phyloP scores from a whole-genome alignment of 1,140 invertebrate genomes.

The Drosophila kikkawai region DNA sequence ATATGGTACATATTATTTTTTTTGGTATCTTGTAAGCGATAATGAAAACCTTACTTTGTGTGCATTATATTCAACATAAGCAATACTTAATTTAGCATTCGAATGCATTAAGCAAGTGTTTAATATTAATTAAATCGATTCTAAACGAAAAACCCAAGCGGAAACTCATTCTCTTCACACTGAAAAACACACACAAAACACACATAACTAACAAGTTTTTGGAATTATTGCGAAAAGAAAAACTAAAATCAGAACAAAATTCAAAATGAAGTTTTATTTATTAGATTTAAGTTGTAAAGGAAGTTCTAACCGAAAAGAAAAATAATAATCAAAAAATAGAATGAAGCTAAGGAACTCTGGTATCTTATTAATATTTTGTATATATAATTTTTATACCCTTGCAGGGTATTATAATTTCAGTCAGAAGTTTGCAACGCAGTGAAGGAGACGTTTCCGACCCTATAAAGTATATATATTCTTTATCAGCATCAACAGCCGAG shows the following conservation, averaged over 20 bases:
- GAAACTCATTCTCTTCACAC: slow-evolving; percentile 18
- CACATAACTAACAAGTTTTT: slow-evolving; percentile 38
- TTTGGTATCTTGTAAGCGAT: slow-evolving; percentile 41
- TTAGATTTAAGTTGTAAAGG: neutral
- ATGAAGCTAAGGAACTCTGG: slow-evolving; percentile 85
- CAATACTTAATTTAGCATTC: slow-evolving; percentile 71
- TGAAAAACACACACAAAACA: slow-evolving; percentile 4
- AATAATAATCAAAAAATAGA: too few species aligned
- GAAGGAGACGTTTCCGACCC: too few species aligned
- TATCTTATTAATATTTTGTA: neutral
- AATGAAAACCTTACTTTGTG: slow-evolving; percentile 30
- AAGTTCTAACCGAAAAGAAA: neutral
- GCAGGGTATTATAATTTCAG: too few species aligned
- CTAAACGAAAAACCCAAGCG: slow-evolving; percentile 11
- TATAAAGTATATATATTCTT: too few species aligned
- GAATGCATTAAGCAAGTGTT: slow-evolving; percentile 51
- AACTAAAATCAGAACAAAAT: slow-evolving; percentile 21
- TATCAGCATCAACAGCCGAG: too few species aligned
- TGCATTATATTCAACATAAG: slow-evolving; percentile 66
- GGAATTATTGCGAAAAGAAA: slow-evolving; percentile 45
- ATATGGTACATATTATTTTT: slow-evolving; percentile 16
- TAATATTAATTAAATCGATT: slow-evolving; percentile 50
- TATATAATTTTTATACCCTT: neutral
- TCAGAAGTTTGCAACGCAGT: too few species aligned
- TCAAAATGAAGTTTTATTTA: slow-evolving; percentile 6